Evolutionary conservation across 2,888 invertebrate genomes (phyloP).

Genomic region (Galerucella calmariensis): DNA sequence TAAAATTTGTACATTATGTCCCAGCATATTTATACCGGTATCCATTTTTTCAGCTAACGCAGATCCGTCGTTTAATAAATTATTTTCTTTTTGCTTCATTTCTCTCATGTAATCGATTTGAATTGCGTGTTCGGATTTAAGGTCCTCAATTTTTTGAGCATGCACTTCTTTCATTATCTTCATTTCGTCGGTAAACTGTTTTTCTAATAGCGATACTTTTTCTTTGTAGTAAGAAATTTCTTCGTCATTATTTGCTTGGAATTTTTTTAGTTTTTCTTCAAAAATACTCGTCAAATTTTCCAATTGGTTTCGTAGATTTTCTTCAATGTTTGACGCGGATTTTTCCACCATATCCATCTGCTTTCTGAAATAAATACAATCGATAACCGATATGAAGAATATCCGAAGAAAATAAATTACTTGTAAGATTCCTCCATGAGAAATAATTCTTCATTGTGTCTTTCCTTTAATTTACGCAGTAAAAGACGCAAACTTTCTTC

Average conservation of each 20-base stretch:
- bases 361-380: constrained; percentile 63
- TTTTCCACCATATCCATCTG: constrained; percentile 71
- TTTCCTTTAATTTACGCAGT: constrained; percentile 67
- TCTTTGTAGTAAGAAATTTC: constrained; percentile 57
- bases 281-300: constrained; percentile 67
- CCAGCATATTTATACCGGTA: constrained; percentile 66
- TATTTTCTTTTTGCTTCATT: constrained; percentile 68
- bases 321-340: constrained; percentile 69
- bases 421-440: constrained; percentile 74
- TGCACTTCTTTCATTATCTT: constrained; percentile 69
- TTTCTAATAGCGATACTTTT: constrained; percentile 56
- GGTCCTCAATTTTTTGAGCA: constrained; percentile 65
- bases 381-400: neutral
- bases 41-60: constrained; percentile 68
- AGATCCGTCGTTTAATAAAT: constrained; percentile 66
- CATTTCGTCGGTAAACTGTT: constrained; percentile 58
- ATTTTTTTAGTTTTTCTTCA: constrained; percentile 65
- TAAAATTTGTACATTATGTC: constrained; percentile 66
- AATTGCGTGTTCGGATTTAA: constrained; percentile 67
- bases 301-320: constrained; percentile 71
- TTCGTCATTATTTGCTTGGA: constrained; percentile 53
- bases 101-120: constrained; percentile 72
- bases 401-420: constrained; percentile 57
- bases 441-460: constrained; percentile 72
- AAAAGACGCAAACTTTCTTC: constrained; percentile 57